phyloP scores from a whole-genome alignment of 2,888 invertebrate genomes.

The Nymphalis c-album region DNA sequence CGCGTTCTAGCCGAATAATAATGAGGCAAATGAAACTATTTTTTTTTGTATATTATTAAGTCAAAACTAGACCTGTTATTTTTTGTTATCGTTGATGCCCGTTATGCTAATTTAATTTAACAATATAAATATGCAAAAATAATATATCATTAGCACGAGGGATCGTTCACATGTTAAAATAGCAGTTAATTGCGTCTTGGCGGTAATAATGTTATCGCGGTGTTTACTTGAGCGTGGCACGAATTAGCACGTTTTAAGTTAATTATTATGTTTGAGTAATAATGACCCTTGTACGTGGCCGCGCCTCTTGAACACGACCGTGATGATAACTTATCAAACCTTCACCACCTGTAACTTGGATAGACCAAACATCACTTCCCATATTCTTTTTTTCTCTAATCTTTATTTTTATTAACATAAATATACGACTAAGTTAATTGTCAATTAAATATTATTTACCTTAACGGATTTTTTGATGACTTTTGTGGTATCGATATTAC shows the following conservation, averaged over 20 bases:
- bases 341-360: background rate
- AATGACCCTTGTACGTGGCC: background rate
- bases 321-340: conserved; percentile 5
- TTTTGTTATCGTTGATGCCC: too few species aligned
- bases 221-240: background rate
- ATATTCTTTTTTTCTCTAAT: too few species aligned
- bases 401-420: too few species aligned
- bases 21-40: too few species aligned
- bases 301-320: background rate
- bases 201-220: background rate
- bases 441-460: too few species aligned
- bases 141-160: background rate
- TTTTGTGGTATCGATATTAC: too few species aligned
- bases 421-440: too few species aligned
- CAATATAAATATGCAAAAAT: background rate
- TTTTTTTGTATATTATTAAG: too few species aligned
- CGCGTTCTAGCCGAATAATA: too few species aligned
- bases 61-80: too few species aligned
- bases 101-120: background rate
- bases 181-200: conserved; percentile 1
- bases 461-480: too few species aligned
- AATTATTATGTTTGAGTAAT: conserved; percentile 5
- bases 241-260: conserved; percentile 10
- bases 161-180: background rate
- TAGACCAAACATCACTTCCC: too few species aligned